phyloP scores from a whole-genome alignment of 1,140 invertebrate genomes.

The Hesperophylax magnus region DNA sequence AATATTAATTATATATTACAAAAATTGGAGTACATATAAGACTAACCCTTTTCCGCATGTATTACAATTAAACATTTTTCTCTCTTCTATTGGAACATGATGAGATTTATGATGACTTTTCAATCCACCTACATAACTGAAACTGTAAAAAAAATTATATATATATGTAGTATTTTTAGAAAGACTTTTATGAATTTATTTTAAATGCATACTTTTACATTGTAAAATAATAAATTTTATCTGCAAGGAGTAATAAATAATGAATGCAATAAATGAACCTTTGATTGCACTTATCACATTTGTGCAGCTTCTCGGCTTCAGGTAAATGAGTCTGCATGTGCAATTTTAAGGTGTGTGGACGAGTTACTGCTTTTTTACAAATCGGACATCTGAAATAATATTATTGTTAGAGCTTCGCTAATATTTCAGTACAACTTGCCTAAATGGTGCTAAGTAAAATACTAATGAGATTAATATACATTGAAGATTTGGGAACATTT shows the following conservation, averaged over 20 bases:
- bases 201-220: conserved; percentile 39
- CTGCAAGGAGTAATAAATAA: neutral
- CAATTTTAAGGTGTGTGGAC: conserved; percentile 46
- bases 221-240: conserved; percentile 42
- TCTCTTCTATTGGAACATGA: conserved; percentile 45
- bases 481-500: too few species aligned
- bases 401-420: too few species aligned
- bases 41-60: conserved; percentile 50
- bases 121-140: conserved; percentile 39
- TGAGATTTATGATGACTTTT: conserved; percentile 42
- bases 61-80: conserved; percentile 42
- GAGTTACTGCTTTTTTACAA: conserved; percentile 53
- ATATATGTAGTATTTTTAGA: neutral
- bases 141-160: conserved; percentile 30
- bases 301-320: conserved; percentile 45
- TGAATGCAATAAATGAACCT: conserved; percentile 32
- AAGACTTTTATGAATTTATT: neutral
- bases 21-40: neutral
- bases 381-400: conserved; percentile 52
- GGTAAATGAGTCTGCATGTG: conserved; percentile 53
- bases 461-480: too few species aligned
- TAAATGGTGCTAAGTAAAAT: too few species aligned
- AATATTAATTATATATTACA: neutral
- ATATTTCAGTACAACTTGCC: too few species aligned
- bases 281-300: conserved; percentile 50